These are phyloP conservation scores for Gadus chalcogrammus DNA, from an alignment of 2,113 vertebrate genomes.

Conservation along the genomic window DNA sequence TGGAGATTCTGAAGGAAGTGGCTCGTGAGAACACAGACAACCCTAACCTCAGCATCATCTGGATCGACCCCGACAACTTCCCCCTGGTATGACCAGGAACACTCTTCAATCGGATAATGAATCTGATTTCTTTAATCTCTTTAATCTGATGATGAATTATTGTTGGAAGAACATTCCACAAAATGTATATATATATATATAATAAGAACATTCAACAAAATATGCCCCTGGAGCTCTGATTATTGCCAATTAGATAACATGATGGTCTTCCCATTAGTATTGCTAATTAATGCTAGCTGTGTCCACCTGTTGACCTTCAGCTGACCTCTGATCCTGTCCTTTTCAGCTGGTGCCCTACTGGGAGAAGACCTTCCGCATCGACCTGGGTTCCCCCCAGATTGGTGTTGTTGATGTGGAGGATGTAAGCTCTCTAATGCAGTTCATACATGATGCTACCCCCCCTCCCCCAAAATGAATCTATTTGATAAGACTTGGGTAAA, in stretches of 20 bases:
- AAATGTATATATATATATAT: no score
- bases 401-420: conserved; percentile 88
- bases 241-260: no score
- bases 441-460: not conserved
- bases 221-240: no score
- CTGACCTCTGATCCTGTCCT: not conserved
- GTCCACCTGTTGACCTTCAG: not conserved
- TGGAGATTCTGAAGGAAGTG: conserved; percentile 88
- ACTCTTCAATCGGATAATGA: not conserved
- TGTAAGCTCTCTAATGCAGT: conserved; percentile 60
- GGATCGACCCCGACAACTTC: conserved; percentile 91
- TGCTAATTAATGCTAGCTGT: no score
- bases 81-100: conserved; percentile 76
- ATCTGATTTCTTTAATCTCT: not conserved
- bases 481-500: not conserved
- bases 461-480: not conserved
- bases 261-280: no score
- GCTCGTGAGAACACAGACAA: conserved; percentile 88
- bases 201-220: no score
- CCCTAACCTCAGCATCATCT: conserved; percentile 91
- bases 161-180: no score
- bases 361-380: conserved; percentile 89
- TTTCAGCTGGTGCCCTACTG: conserved; percentile 88
- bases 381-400: conserved; percentile 84
- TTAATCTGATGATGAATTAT: not conserved